Conservation (phyloP, 2,797 vertebrate genomes). For the Scolopax bukidnonensis region DNA sequence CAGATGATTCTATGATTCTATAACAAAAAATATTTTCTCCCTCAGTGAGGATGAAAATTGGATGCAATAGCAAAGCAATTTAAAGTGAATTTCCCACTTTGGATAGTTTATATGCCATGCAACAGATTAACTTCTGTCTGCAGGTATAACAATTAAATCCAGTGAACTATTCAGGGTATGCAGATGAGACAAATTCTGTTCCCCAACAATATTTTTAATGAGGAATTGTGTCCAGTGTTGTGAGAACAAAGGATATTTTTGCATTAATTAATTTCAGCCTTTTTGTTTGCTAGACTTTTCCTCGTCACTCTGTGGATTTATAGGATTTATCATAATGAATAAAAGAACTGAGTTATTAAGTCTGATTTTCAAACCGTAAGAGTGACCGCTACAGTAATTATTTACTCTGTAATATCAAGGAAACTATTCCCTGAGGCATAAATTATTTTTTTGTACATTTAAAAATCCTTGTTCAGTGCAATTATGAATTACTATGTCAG, state of each 20-base stretch:
- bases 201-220: neutral
- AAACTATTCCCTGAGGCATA: neutral
- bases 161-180: neutral
- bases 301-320: neutral
- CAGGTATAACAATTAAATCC: constrained; percentile 59
- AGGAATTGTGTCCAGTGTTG: neutral
- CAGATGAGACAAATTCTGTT: neutral
- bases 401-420: neutral
- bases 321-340: neutral
- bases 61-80: constrained; percentile 58
- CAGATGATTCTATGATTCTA: no score
- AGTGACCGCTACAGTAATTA: neutral
- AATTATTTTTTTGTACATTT: neutral
- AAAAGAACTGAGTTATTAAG: neutral
- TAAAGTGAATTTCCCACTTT: constrained; percentile 32
- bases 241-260: constrained; percentile 30
- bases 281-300: constrained; percentile 9
- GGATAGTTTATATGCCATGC: constrained; percentile 14
- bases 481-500: neutral
- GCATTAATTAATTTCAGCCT: neutral
- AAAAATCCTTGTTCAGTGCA: neutral
- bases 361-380: neutral
- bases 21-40: no score
- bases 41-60: constrained; percentile 23
- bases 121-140: constrained; percentile 39